Base-by-base conservation (phyloP, 2,113 vertebrate genomes). In the Mustela nigripes region DNA sequence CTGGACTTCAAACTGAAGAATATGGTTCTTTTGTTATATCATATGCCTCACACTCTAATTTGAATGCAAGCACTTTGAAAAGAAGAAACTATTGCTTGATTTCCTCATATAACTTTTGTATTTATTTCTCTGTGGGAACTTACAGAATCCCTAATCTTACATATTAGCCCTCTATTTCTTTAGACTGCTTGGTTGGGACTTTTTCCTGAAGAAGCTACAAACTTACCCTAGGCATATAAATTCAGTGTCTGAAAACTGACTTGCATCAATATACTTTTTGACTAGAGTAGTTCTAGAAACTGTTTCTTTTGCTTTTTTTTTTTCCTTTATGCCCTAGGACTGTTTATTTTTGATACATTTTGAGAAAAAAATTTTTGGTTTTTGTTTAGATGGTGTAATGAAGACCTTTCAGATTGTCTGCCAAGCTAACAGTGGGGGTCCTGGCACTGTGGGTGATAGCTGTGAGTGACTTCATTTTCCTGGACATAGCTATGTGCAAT, bases 361-460 rank as follows among this genome's bases (percentile, higher is more conserved):
- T 42, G n/a, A 62, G 62, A 78, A 89, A 80, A n/a, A 16, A 26
- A 1, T 16, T 18, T 11, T 69, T 50, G 88, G 9, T 91, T 83
- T 93, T 31, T 39, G 93, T 97, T 91, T 82, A 82, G 22, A 76
- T 83, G 48, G 19, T 42, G n/a, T 85, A 83, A 84, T 89, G 91
- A 56, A 76, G 53, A 92, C 3, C 12, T 91, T 91, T 62, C 33
- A 28, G 56, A 63, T 62, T 62, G 11, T 85, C n/a, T 85, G 12
- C 11, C 71, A 73, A 74, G 1, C 24, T 78, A 63, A 28, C 24
- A 4, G 11, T 81, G 71, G 36, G 80, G 6, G 42, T 86, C 14
- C n/a, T 93, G 60, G 21, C 31, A 71, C 50, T 95, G 42, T 53
- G 33, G 33, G 16, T 19, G 71, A 91, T 28, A 92, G 18, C 62